These are phyloP conservation scores for Mesocentrotus franciscanus DNA, from an alignment of 53 echinoderm and acorn worm species.

Conservation along the genomic window DNA sequence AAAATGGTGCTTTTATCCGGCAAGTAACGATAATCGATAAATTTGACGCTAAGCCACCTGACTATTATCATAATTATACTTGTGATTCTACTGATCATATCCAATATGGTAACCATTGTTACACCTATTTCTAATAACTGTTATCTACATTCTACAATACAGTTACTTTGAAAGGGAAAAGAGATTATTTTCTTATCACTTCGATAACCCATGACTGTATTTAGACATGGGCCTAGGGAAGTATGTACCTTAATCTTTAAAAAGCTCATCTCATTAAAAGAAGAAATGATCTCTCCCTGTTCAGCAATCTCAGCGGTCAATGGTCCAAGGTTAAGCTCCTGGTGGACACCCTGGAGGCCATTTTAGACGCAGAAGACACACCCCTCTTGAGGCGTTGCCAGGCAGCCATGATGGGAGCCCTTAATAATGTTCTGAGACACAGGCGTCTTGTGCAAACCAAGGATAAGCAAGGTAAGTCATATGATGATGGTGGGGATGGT, in stretches of 20 bases:
- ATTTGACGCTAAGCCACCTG: too few species aligned
- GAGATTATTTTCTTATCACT: too few species aligned
- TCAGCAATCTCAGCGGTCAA: conserved; percentile 70
- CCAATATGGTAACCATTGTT: too few species aligned
- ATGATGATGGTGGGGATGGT: not conserved
- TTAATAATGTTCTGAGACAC: conserved; percentile 68
- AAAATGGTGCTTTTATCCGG: too few species aligned
- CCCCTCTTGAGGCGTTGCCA: conserved; percentile 67
- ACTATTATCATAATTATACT: too few species aligned
- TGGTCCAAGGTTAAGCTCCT: conserved; percentile 74
- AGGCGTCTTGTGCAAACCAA: conserved; percentile 41
- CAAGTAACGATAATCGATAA: too few species aligned
- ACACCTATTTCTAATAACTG: too few species aligned
- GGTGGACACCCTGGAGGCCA: conserved; percentile 71
- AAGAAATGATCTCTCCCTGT: not conserved
- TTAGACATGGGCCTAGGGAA: not conserved
- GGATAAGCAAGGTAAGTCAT: conserved; percentile 66
- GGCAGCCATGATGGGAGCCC: conserved; percentile 74
- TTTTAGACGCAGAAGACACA: conserved; percentile 65
- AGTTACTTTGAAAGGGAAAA: too few species aligned
- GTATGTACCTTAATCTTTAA: not conserved
- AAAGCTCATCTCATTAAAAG: not conserved
- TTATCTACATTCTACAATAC: too few species aligned
- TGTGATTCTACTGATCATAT: too few species aligned
- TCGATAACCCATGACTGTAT: too few species aligned